These are phyloP conservation scores for Nephrotoma appendiculata DNA, from an alignment of 2,888 invertebrate genomes.

Conservation along the genomic window DNA sequence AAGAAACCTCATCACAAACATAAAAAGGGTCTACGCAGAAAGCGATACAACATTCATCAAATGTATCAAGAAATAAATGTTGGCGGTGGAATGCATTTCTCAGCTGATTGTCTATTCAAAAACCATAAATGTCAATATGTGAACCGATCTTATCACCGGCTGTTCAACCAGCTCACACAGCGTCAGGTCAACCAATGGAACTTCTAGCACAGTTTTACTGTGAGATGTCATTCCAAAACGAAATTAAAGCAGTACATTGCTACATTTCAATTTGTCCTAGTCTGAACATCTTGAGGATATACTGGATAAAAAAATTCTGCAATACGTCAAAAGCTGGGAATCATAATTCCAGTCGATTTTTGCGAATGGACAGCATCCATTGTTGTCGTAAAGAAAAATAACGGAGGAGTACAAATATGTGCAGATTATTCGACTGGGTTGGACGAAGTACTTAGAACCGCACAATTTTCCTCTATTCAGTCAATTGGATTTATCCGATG, in stretches of 20 bases:
- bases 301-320: not conserved
- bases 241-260: not conserved
- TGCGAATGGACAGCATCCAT: slow-evolving; percentile 16
- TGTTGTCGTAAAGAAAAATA: slow-evolving; percentile 12
- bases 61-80: slow-evolving; percentile 4
- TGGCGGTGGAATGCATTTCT: slow-evolving; percentile 13
- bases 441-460: slow-evolving; percentile 13
- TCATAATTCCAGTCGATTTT: slow-evolving; percentile 13
- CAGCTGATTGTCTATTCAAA: slow-evolving; percentile 6
- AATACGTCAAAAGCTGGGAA: slow-evolving; percentile 6
- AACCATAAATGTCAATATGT: slow-evolving; percentile 10
- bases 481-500: slow-evolving; percentile 13
- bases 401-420: slow-evolving; percentile 13
- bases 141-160: not conserved
- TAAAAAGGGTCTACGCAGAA: not conserved
- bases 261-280: not conserved
- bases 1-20: slow-evolving; percentile 3
- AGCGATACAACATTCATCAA: not conserved
- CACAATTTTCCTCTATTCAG: slow-evolving; percentile 11
- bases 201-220: slow-evolving; percentile 11
- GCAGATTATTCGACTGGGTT: slow-evolving; percentile 15
- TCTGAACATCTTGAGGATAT: slow-evolving; percentile 2
- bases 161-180: slow-evolving; percentile 6
- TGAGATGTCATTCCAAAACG: slow-evolving; percentile 7
- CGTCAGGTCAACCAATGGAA: slow-evolving; percentile 12